These are phyloP conservation scores for Eilema caniola DNA, from an alignment of 2,888 invertebrate species.

Conservation along the genomic window DNA sequence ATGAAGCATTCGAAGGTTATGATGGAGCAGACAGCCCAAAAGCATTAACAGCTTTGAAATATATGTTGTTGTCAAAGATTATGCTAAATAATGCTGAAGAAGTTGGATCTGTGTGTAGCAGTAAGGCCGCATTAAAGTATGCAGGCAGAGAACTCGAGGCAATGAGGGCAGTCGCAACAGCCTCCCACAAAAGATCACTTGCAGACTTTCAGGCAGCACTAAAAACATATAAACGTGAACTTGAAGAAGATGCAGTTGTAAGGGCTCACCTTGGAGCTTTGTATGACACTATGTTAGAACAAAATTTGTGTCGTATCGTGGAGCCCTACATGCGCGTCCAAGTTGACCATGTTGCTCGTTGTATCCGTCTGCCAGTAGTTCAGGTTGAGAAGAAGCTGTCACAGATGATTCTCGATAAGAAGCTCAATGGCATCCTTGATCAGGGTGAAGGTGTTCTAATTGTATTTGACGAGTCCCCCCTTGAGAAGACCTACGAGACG, in stretches of 20 bases:
- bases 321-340: constrained; percentile 99
- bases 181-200: constrained; percentile 98
- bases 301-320: constrained; percentile 99
- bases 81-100: constrained; percentile 99
- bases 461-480: constrained; percentile 97
- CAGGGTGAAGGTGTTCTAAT: constrained; percentile 99
- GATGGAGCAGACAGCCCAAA: constrained; percentile 97
- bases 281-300: constrained; percentile 99
- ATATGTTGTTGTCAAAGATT: constrained; percentile 99
- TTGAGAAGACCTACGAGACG: constrained; percentile 99
- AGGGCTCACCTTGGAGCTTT: constrained; percentile 98
- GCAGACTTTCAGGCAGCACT: constrained; percentile 98
- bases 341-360: constrained; percentile 96
- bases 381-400: constrained; percentile 99
- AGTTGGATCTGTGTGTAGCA: constrained; percentile 97
- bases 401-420: constrained; percentile 99
- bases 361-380: constrained; percentile 95
- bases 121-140: constrained; percentile 98
- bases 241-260: constrained; percentile 98
- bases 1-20: constrained; percentile 99
- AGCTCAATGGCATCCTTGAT: constrained; percentile 98
- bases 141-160: constrained; percentile 98
- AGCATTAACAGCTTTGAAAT: constrained; percentile 98
- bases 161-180: constrained; percentile 98
- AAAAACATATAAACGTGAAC: constrained; percentile 94